Conservation (phyloP, 2,888 invertebrate genomes). For the Phrixothrix hirtus region DNA sequence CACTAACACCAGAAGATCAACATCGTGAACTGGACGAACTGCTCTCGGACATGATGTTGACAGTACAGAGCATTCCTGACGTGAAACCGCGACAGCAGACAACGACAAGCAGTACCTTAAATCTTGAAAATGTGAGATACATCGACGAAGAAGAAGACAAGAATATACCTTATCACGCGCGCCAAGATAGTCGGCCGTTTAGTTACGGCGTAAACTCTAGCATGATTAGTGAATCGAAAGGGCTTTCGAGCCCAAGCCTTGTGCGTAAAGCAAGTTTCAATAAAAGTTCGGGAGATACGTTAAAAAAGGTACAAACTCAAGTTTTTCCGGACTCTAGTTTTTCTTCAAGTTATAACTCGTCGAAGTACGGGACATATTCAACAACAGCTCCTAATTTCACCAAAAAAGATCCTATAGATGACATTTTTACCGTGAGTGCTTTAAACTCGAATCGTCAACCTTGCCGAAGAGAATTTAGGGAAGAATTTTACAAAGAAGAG, state of each 20-base stretch:
- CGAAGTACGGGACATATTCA: slow-evolving; percentile 29
- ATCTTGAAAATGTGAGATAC: slow-evolving; percentile 52
- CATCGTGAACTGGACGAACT: slow-evolving; percentile 81
- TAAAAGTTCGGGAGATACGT: slow-evolving; percentile 51
- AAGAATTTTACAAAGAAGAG: slow-evolving; percentile 53
- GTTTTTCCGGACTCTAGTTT: slow-evolving; percentile 48
- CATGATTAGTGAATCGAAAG: slow-evolving; percentile 56
- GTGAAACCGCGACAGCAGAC: slow-evolving; percentile 47
- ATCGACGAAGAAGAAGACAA: slow-evolving; percentile 58
- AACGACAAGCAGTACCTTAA: slow-evolving; percentile 38
- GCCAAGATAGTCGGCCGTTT: slow-evolving; percentile 86
- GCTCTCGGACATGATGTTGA: slow-evolving; percentile 83
- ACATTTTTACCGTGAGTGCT: slow-evolving; percentile 54
- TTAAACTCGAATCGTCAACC: slow-evolving; percentile 48
- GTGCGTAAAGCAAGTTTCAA: slow-evolving; percentile 71
- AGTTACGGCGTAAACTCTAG: slow-evolving; percentile 72
- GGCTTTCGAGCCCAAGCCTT: slow-evolving; percentile 81
- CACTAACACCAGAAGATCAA: slow-evolving; percentile 58
- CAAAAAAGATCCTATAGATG: slow-evolving; percentile 52
- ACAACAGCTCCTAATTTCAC: slow-evolving; percentile 21
- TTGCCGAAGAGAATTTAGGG: slow-evolving; percentile 50
- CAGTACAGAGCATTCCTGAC: slow-evolving; percentile 81
- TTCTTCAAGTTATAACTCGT: slow-evolving; percentile 39
- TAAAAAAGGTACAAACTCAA: slow-evolving; percentile 54
- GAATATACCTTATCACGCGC: slow-evolving; percentile 88